A percentile compares a stretch with the other conserved stretches of the same genome.
Conservation (phyloP, 2,888 invertebrate genomes). For the Halocaridina rubra region DNA sequence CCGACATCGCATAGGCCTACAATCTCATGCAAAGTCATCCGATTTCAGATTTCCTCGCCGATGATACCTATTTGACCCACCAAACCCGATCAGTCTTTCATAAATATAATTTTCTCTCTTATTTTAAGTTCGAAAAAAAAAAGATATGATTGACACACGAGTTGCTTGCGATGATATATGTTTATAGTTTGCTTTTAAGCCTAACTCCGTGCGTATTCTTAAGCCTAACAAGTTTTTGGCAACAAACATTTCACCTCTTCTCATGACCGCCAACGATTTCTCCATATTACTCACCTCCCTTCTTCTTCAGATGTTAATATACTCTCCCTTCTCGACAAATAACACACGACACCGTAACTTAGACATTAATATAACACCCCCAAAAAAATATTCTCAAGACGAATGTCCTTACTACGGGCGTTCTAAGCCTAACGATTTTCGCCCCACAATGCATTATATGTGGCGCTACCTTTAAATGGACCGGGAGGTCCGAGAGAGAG, state of each 20-base stretch:
- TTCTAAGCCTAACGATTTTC: conserved; percentile 46
- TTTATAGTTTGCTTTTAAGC: conserved; percentile 27
- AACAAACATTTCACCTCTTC: background rate
- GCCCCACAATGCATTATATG: conserved; percentile 46
- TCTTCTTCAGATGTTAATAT: conserved; percentile 27
- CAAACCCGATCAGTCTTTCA: no score
- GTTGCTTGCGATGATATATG: conserved; percentile 3
- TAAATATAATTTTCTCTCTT: no score
- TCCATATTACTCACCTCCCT: conserved; percentile 41
- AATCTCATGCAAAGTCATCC: background rate
- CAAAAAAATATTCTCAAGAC: conserved; percentile 24
- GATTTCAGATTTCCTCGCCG: background rate
- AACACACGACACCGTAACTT: conserved; percentile 15
- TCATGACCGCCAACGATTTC: background rate
- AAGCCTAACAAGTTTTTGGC: conserved; percentile 30
- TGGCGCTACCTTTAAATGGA: conserved; percentile 29
- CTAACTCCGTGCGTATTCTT: background rate
- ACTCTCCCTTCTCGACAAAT: background rate
- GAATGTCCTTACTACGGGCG: conserved; percentile 12
- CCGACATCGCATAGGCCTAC: conserved; percentile 35
- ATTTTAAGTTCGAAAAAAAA: no score
- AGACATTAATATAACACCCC: conserved; percentile 55
- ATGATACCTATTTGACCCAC: background rate
- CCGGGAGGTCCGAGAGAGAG: no score
- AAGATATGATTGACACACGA: no score